A percentile compares a stretch with the other conserved stretches of the same genome.
Evolutionary conservation across 1,140 invertebrate species (phyloP).

Genomic region (Ylistrum balloti): DNA sequence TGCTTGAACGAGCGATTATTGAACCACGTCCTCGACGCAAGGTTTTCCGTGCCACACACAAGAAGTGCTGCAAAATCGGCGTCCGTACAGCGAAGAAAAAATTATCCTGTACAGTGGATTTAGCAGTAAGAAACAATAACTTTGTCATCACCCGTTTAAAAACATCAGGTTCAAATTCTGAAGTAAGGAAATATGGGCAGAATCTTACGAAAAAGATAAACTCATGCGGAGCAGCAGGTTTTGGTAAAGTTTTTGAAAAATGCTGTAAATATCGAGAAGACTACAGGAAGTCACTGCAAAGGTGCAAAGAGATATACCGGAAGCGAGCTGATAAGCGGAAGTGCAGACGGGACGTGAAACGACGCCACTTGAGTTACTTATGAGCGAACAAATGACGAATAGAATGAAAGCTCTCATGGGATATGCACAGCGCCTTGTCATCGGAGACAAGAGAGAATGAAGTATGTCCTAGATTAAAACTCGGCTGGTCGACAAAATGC

Average conservation of each 20-base stretch:
- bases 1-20: neutral
- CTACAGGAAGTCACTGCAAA: slow-evolving; percentile 55
- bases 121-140: slow-evolving; percentile 49
- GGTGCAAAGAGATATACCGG: slow-evolving; percentile 56
- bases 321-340: slow-evolving; percentile 46
- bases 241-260: slow-evolving; percentile 61
- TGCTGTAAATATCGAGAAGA: slow-evolving; percentile 63
- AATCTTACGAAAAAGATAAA: slow-evolving; percentile 55
- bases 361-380: neutral
- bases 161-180: slow-evolving; percentile 17
- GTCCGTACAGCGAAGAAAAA: slow-evolving; percentile 64
- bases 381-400: neutral
- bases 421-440: neutral
- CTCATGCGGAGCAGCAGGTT: slow-evolving; percentile 56
- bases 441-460: neutral
- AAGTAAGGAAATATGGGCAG: neutral
- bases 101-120: slow-evolving; percentile 58
- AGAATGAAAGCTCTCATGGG: neutral
- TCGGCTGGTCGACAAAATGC: neutral
- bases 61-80: slow-evolving; percentile 65
- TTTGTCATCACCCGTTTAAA: slow-evolving; percentile 43
- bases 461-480: neutral
- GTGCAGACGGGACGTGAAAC: slow-evolving; percentile 53
- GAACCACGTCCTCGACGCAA: neutral
- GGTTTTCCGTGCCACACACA: slow-evolving; percentile 41